A percentile compares a stretch with the other conserved stretches of the same genome.
phyloP scores from a whole-genome alignment of 2,797 vertebrate genomes.

The Loriculus beryllinus region DNA sequence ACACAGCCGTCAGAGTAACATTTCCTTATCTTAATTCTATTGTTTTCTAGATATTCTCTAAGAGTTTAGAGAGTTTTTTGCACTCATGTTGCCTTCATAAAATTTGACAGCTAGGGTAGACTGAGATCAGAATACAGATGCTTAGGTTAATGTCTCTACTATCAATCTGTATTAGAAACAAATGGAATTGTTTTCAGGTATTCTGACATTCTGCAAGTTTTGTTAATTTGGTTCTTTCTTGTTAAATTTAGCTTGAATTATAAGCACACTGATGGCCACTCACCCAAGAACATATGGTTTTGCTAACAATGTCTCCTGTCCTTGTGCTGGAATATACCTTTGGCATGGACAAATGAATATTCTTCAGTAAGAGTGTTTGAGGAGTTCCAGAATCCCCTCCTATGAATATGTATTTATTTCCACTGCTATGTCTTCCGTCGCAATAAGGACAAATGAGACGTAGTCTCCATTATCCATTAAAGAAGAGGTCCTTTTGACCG shows the following conservation, averaged over 20 bases:
- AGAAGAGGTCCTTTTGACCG: background rate
- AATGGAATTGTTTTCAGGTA: background rate
- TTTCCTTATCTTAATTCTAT: background rate
- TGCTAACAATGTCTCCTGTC: background rate
- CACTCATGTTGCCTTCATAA: background rate
- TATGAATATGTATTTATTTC: background rate
- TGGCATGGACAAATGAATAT: background rate
- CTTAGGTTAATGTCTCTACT: background rate
- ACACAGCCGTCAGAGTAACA: background rate
- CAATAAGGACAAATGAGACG: background rate
- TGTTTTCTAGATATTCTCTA: background rate
- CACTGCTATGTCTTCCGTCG: background rate
- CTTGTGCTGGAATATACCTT: background rate
- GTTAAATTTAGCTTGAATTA: background rate
- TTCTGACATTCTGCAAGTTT: background rate
- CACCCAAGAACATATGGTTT: background rate
- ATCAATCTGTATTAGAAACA: background rate
- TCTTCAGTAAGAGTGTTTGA: background rate
- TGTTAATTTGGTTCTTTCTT: background rate
- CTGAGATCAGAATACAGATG: background rate
- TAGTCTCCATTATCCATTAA: background rate
- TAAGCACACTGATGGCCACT: background rate
- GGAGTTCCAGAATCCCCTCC: background rate
- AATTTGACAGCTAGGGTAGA: background rate
- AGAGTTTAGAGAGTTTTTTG: background rate